phyloP scores from a whole-genome alignment of 2,113 vertebrate species.

The Leucopsar rothschildi region DNA sequence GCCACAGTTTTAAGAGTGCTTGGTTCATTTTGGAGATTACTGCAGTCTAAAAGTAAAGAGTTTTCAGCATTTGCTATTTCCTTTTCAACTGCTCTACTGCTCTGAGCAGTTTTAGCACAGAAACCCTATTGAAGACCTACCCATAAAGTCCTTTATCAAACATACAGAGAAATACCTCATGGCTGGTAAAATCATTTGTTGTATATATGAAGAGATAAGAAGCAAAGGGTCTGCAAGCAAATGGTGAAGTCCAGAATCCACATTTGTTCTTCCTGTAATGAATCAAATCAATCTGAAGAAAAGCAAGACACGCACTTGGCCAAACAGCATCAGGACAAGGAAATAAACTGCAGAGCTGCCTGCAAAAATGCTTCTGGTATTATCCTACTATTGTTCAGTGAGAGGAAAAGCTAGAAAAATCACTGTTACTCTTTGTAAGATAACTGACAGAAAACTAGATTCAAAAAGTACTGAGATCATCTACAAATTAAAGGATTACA shows the following conservation, averaged over 20 bases:
- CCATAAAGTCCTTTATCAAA: background rate
- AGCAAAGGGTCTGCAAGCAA: background rate
- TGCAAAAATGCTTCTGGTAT: background rate
- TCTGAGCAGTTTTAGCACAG: background rate
- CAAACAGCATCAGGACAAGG: background rate
- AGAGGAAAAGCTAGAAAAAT: background rate
- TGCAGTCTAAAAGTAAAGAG: background rate
- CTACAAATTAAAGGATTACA: background rate
- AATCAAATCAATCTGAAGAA: background rate
- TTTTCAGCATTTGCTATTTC: background rate
- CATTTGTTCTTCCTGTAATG: background rate
- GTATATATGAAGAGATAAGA: background rate
- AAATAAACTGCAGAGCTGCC: background rate
- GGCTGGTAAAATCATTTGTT: background rate
- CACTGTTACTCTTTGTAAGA: background rate
- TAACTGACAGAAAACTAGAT: background rate
- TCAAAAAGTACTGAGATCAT: background rate
- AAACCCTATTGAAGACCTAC: background rate
- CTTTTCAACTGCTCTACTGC: background rate
- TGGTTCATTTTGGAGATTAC: background rate
- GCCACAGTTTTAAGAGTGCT: background rate
- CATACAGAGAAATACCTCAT: background rate
- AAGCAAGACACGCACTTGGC: background rate
- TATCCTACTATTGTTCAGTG: background rate
- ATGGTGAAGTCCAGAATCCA: background rate